Conservation (phyloP, 2,113 vertebrate genomes). For the Ailurus styani region DNA sequence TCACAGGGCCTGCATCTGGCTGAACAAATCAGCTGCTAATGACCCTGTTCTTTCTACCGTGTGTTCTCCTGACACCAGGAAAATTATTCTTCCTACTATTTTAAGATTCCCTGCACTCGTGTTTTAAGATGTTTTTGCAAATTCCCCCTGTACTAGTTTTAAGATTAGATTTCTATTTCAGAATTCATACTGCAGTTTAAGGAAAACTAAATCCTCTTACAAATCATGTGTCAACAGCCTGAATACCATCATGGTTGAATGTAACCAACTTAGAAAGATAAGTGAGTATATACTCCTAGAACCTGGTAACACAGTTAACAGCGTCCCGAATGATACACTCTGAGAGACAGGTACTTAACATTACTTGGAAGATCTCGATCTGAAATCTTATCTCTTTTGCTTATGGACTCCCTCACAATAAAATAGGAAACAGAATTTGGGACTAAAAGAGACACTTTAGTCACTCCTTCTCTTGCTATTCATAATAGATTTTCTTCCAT, state of each 20-base stretch:
- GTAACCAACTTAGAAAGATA: conserved; percentile 50
- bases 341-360: conserved; percentile 38
- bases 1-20: neutral
- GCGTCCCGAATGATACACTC: neutral
- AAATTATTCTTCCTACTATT: conserved; percentile 42
- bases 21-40: conserved; percentile 44
- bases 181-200: conserved; percentile 57
- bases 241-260: conserved; percentile 46
- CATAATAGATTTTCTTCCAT: neutral
- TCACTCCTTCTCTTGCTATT: neutral
- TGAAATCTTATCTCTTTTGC: conserved; percentile 46
- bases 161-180: conserved; percentile 60
- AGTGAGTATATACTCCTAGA: conserved; percentile 29
- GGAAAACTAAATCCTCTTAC: conserved; percentile 61
- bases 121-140: conserved; percentile 62
- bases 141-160: conserved; percentile 44
- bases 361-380: conserved; percentile 27
- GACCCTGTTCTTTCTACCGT: neutral
- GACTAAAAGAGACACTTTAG: conserved; percentile 21
- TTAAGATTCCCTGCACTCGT: neutral
- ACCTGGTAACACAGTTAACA: neutral
- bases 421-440: conserved; percentile 34
- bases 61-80: conserved; percentile 30
- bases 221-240: conserved; percentile 54
- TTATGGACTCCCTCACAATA: conserved; percentile 45